These are phyloP conservation scores for Miichthys miiuy DNA, from an alignment of 2,797 vertebrate genomes.

Conservation along the genomic window DNA sequence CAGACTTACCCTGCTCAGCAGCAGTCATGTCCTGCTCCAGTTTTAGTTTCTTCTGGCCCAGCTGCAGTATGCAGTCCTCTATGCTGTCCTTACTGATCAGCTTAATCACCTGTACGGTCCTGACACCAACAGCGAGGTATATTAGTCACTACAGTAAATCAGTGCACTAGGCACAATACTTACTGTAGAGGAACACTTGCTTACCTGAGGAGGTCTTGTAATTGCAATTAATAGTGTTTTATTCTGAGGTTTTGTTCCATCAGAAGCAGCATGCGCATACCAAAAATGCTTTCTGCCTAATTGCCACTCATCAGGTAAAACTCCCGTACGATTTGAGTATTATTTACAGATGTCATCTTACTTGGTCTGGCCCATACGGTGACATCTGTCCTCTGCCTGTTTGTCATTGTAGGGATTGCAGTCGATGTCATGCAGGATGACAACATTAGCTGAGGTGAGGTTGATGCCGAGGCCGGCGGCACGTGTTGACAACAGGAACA, in stretches of 20 bases:
- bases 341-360: slow-evolving; percentile 66
- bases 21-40: slow-evolving; percentile 97
- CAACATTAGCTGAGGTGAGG: slow-evolving; percentile 95
- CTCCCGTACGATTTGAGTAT: neutral
- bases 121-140: slow-evolving; percentile 46
- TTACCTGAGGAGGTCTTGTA: neutral
- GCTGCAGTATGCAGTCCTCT: slow-evolving; percentile 94
- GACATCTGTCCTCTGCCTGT: slow-evolving; percentile 97
- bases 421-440: slow-evolving; percentile 97
- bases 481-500: slow-evolving; percentile 96
- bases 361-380: slow-evolving; percentile 96
- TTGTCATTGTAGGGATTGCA: slow-evolving; percentile 99
- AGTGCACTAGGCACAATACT: neutral
- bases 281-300: neutral
- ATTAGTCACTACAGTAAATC: neutral
- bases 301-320: neutral
- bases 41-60: slow-evolving; percentile 94
- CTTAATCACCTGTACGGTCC: slow-evolving; percentile 90
- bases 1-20: slow-evolving; percentile 87
- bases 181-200: neutral
- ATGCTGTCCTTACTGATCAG: slow-evolving; percentile 94
- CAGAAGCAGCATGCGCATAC: neutral
- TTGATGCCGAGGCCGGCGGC: slow-evolving; percentile 98
- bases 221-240: neutral
- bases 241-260: neutral